Conservation (phyloP, 2,113 vertebrate genomes). For the Circaetus cinerascens region DNA sequence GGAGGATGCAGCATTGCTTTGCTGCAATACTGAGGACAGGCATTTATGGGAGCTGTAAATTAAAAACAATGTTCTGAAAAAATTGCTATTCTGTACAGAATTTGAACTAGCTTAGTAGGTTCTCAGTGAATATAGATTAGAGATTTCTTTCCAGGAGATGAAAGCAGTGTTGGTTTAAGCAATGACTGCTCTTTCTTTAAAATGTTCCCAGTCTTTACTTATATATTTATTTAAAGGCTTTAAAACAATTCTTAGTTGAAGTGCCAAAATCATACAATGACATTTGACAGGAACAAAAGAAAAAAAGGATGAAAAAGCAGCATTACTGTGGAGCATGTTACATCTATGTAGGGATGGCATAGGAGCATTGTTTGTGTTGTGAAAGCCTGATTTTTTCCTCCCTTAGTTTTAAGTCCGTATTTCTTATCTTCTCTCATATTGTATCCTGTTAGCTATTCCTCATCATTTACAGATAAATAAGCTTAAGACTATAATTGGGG, state of each 20-base stretch:
- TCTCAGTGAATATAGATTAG: not conserved
- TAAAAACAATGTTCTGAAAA: not conserved
- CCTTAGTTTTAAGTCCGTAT: not conserved
- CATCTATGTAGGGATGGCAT: not conserved
- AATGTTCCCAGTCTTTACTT: not conserved
- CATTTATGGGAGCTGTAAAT: not conserved
- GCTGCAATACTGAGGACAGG: not conserved
- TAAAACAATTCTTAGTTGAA: not conserved
- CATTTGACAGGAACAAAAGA: not conserved
- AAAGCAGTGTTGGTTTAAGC: not conserved
- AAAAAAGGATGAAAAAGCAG: not conserved
- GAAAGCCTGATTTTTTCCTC: not conserved
- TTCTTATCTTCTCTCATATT: not conserved
- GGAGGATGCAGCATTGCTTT: not conserved
- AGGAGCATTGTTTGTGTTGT: too few relatives aligned
- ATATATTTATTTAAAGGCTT: not conserved
- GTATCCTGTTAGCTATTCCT: not conserved
- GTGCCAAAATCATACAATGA: not conserved
- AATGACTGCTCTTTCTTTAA: not conserved
- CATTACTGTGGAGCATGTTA: not conserved
- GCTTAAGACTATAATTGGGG: not conserved
- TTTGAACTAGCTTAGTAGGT: not conserved
- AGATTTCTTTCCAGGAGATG: not conserved
- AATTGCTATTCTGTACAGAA: not conserved
- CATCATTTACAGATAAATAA: not conserved